These are phyloP conservation scores for Crematogaster levior DNA, from an alignment of 2,888 invertebrate species.

Conservation along the genomic window DNA sequence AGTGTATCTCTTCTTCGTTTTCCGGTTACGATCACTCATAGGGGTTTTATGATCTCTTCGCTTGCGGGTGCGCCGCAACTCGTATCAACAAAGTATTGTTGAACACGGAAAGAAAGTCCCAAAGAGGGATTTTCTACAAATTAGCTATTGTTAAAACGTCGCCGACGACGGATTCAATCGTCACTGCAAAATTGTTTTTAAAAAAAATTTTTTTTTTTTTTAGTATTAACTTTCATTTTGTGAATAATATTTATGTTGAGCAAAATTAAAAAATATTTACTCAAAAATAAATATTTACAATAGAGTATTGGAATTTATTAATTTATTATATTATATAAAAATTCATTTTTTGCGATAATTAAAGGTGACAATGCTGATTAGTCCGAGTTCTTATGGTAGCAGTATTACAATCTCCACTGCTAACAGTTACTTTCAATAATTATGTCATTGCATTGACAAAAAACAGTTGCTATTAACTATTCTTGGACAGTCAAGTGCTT, in stretches of 20 bases:
- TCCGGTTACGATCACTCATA: conserved; percentile 72
- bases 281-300: neutral
- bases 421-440: neutral
- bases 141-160: conserved; percentile 33
- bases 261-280: neutral
- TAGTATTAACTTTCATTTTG: neutral
- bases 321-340: neutral
- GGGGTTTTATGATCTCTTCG: conserved; percentile 71
- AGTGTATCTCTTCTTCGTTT: conserved; percentile 65
- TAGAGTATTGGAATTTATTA: neutral
- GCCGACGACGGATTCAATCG: neutral
- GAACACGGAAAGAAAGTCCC: conserved; percentile 32
- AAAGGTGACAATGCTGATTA: neutral
- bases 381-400: neutral
- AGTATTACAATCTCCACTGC: neutral
- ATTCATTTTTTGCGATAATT: neutral
- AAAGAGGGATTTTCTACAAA: conserved; percentile 37
- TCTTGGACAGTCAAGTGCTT: neutral
- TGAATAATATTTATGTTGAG: neutral
- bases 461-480: neutral
- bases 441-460: neutral
- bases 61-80: conserved; percentile 58
- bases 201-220: too few relatives aligned
- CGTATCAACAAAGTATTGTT: conserved; percentile 54
- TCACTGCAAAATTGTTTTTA: neutral